Conservation (phyloP, 2,797 vertebrate genomes). For the Petrocephalus sullivani region DNA sequence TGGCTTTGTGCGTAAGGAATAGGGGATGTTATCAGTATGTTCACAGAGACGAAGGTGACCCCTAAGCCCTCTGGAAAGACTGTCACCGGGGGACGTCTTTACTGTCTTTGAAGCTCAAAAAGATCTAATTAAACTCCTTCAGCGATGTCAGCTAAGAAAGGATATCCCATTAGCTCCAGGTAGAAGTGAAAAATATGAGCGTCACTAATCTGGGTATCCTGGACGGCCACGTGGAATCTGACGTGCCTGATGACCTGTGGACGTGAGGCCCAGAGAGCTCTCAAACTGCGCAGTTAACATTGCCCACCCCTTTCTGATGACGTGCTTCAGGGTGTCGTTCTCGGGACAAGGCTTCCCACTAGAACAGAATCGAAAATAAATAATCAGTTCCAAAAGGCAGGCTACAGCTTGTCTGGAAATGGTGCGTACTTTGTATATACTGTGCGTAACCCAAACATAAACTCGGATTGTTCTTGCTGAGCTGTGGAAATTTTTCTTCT, state of each 20-base stretch:
- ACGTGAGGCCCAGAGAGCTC: neutral
- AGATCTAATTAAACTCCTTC: constrained; percentile 18
- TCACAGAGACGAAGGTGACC: neutral
- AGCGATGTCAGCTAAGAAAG: constrained; percentile 37
- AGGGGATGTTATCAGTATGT: neutral
- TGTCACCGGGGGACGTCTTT: neutral
- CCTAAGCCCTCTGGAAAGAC: neutral
- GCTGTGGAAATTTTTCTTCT: neutral
- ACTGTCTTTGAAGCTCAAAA: neutral
- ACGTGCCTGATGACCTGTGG: neutral
- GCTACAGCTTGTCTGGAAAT: neutral
- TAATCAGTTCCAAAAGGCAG: neutral
- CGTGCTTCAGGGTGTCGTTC: neutral
- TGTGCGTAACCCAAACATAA: neutral
- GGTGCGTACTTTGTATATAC: neutral
- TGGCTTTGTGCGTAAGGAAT: neutral
- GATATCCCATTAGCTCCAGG: constrained; percentile 37
- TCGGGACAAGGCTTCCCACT: neutral
- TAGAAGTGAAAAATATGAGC: constrained; percentile 15
- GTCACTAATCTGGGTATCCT: neutral
- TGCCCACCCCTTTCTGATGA: neutral
- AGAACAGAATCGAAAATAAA: neutral
- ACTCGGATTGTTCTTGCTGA: neutral
- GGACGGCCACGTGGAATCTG: neutral
- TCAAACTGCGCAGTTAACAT: neutral